phyloP scores from a whole-genome alignment of 2,888 invertebrate genomes.

The Automeris io region DNA sequence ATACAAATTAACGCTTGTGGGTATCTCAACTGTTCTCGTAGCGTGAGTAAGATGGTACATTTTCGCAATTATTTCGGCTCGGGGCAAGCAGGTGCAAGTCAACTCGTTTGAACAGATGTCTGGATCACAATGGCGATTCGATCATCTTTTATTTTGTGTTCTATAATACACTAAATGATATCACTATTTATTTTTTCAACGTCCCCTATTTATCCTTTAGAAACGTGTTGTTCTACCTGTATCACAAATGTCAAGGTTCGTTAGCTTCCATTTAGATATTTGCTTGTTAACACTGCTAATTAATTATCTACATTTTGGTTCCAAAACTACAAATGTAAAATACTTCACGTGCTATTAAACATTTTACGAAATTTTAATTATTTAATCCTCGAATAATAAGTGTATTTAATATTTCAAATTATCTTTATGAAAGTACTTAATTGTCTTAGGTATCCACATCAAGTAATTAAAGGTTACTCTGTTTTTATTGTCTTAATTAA shows the following conservation, averaged over 20 bases:
- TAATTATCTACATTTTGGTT: neutral
- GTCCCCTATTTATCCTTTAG: conserved; percentile 17
- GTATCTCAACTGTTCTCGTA: conserved; percentile 46
- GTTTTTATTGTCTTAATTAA: no score
- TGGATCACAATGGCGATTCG: conserved; percentile 22
- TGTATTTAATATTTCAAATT: no score
- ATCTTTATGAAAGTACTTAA: no score
- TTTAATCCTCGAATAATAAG: neutral
- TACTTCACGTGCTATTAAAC: neutral
- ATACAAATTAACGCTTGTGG: no score
- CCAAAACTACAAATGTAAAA: neutral
- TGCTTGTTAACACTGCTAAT: neutral
- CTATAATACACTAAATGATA: no score
- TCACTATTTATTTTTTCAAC: conserved; percentile 5
- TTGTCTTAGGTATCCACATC: no score
- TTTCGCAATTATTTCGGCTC: conserved; percentile 55
- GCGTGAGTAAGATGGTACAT: conserved; percentile 26
- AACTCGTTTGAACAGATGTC: conserved; percentile 55
- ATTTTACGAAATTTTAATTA: neutral
- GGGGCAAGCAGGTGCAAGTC: conserved; percentile 41
- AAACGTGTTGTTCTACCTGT: conserved; percentile 12
- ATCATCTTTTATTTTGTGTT: conserved; percentile 24
- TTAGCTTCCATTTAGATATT: neutral
- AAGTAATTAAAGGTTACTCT: no score
- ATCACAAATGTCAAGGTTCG: conserved; percentile 16